Percentiles rank a stretch among this genome's conserved stretches.
Conservation (phyloP, 2,888 invertebrate genomes). For the Scaeva pyrastri region DNA sequence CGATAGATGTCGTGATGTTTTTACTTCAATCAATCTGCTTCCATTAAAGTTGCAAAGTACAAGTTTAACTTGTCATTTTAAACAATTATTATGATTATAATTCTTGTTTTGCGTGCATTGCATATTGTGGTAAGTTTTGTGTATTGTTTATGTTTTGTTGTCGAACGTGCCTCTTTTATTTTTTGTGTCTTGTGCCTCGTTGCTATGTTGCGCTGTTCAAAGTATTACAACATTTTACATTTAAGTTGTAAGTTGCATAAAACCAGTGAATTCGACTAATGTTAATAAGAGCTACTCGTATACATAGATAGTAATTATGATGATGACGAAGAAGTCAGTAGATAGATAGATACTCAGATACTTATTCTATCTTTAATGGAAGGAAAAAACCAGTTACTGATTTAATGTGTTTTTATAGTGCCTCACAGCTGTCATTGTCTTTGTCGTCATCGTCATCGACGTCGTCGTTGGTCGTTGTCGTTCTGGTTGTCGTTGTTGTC, state of each 20-base stretch:
- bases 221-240: constrained; percentile 67
- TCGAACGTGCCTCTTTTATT: background rate
- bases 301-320: constrained; percentile 9
- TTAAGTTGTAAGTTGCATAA: constrained; percentile 53
- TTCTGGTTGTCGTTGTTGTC: no score
- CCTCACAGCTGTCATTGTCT: no score
- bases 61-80: constrained; percentile 51
- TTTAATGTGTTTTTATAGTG: constrained; percentile 36
- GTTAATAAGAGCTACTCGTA: background rate
- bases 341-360: constrained; percentile 14
- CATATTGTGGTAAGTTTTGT: constrained; percentile 43
- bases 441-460: no score
- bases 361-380: background rate
- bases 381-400: constrained; percentile 3
- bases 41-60: constrained; percentile 23
- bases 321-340: constrained; percentile 53
- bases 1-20: constrained; percentile 16
- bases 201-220: constrained; percentile 46
- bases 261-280: constrained; percentile 51
- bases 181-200: background rate
- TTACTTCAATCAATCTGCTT: background rate
- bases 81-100: constrained; percentile 25
- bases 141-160: constrained; percentile 4
- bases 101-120: constrained; percentile 67
- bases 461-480: background rate